Evolutionary conservation across 2,113 vertebrate species (phyloP).

Genomic region (Calidris pugnax): DNA sequence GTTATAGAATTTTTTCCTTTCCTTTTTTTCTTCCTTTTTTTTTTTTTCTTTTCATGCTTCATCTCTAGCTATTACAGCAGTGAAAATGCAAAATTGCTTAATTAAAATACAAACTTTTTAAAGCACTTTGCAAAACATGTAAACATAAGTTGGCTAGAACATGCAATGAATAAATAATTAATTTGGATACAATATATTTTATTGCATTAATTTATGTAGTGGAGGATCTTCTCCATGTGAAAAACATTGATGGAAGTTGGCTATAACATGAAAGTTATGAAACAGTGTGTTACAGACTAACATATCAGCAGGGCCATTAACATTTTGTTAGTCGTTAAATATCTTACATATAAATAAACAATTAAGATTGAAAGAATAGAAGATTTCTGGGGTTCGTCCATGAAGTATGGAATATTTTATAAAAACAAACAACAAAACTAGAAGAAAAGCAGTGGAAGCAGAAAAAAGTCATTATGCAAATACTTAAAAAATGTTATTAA

Average conservation of each 20-base stretch:
- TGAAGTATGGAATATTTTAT: neutral
- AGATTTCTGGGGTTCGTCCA: neutral
- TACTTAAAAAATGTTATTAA: neutral
- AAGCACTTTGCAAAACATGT: neutral
- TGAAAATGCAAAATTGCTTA: neutral
- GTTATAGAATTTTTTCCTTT: neutral
- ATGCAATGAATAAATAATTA: neutral
- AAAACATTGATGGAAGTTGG: neutral
- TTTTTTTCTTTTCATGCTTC: neutral
- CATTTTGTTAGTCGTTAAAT: neutral
- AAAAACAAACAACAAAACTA: neutral
- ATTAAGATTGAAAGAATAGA: neutral
- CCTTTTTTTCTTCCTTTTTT: neutral
- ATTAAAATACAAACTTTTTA: neutral
- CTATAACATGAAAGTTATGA: neutral
- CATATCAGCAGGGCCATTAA: neutral
- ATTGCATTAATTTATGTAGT: neutral
- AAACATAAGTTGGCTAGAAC: neutral
- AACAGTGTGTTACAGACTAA: rapidly evolving
- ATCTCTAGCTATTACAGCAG: neutral
- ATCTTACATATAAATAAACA: neutral
- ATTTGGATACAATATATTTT: neutral
- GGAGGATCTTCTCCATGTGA: neutral
- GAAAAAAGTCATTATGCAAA: neutral
- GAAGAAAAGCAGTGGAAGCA: neutral